These are phyloP conservation scores for Phoenicopterus ruber DNA, from an alignment of 2,113 vertebrate genomes.

Conservation along the genomic window DNA sequence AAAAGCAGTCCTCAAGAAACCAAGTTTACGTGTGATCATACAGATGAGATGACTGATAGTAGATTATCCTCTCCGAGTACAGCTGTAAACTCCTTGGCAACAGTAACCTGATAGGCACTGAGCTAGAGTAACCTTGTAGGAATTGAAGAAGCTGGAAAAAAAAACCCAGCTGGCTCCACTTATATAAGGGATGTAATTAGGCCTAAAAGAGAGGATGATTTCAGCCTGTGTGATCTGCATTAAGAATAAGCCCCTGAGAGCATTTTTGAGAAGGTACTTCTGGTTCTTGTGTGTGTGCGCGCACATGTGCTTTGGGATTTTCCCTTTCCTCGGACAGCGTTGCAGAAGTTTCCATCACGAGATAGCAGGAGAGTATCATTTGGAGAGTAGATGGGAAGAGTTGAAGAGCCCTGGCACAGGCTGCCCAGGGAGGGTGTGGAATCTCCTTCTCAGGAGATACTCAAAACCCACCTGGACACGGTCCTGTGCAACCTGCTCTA, in stretches of 20 bases:
- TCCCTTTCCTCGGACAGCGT: neutral
- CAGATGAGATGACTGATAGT: neutral
- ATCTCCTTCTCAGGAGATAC: too few relatives aligned
- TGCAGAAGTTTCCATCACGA: neutral
- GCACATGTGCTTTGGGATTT: neutral
- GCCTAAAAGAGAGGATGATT: slow-evolving; percentile 14
- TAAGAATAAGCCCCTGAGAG: neutral
- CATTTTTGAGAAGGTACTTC: neutral
- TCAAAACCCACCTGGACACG: too few relatives aligned
- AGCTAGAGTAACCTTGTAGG: slow-evolving; percentile 13
- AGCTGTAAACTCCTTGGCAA: neutral
- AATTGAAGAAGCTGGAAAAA: neutral
- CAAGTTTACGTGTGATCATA: neutral
- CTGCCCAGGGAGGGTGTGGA: too few relatives aligned
- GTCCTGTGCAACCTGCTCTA: too few relatives aligned
- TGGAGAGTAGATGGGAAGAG: neutral
- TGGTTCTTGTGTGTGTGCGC: neutral
- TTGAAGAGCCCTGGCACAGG: too few relatives aligned
- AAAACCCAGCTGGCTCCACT: slow-evolving; percentile 46
- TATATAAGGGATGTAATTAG: slow-evolving; percentile 45
- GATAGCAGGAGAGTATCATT: neutral
- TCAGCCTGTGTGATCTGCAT: slow-evolving; percentile 37
- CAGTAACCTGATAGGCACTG: neutral
- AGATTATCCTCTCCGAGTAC: neutral
- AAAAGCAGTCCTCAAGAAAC: neutral